Percentiles rank a stretch among this genome's conserved stretches.
These are phyloP conservation scores for Lota lota DNA, from an alignment of 2,113 vertebrate genomes.

Conservation along the genomic window DNA sequence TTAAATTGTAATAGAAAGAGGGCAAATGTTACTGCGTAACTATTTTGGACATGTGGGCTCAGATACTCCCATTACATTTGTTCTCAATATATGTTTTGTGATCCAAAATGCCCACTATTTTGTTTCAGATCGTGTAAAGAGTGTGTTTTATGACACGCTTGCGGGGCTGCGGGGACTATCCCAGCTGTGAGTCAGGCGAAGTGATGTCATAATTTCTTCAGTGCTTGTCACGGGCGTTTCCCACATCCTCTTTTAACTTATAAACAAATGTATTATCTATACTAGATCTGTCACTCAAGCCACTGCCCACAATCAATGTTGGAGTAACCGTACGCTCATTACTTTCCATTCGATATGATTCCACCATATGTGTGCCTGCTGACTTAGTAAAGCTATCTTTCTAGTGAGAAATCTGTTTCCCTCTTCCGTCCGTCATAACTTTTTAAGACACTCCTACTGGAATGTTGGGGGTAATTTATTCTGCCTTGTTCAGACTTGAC, in stretches of 20 bases:
- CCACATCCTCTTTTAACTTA: conserved; percentile 46
- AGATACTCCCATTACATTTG: conserved; percentile 7
- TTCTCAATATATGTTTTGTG: neutral
- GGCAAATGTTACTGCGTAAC: conserved; percentile 52
- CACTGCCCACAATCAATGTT: no score
- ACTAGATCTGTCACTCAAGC: no score
- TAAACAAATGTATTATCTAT: conserved; percentile 7
- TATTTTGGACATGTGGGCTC: conserved; percentile 55
- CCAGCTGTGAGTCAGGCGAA: conserved; percentile 68
- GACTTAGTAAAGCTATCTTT: no score
- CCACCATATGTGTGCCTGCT: conserved; percentile 1
- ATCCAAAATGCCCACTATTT: conserved; percentile 63
- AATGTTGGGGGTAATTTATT: conserved; percentile 57
- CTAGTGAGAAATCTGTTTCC: conserved; percentile 10
- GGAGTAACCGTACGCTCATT: conserved; percentile 7
- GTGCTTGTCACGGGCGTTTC: conserved; percentile 66
- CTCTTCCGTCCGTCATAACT: conserved; percentile 46
- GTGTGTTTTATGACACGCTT: conserved; percentile 42
- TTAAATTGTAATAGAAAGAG: conserved; percentile 38
- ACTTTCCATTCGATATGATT: neutral
- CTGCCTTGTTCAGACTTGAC: conserved; percentile 69
- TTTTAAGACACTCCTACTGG: conserved; percentile 58
- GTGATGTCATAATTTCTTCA: conserved; percentile 68
- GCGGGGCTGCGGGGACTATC: conserved; percentile 55
- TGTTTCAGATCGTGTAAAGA: conserved; percentile 31